phyloP scores from a whole-genome alignment of 1,140 invertebrate species.

The Micrasema minimum region DNA sequence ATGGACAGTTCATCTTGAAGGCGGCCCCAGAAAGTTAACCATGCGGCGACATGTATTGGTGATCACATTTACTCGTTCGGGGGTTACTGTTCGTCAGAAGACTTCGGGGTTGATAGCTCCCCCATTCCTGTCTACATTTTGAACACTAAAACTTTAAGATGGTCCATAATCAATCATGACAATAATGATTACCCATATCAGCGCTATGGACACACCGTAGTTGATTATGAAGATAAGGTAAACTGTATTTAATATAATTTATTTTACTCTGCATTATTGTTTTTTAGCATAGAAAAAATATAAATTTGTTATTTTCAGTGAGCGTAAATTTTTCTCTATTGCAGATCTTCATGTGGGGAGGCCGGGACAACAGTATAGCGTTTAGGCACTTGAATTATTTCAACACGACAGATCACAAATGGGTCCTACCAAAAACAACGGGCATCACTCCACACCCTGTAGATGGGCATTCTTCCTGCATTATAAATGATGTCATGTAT shows the following conservation, averaged over 20 bases:
- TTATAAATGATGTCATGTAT: slow-evolving; percentile 85
- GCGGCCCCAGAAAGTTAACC: slow-evolving; percentile 86
- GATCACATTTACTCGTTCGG: slow-evolving; percentile 91
- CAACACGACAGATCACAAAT: slow-evolving; percentile 76
- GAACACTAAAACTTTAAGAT: slow-evolving; percentile 76
- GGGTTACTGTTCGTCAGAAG: slow-evolving; percentile 82
- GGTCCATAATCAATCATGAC: slow-evolving; percentile 62
- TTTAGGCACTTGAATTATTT: slow-evolving; percentile 85
- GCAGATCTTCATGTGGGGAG: slow-evolving; percentile 86
- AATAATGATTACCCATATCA: slow-evolving; percentile 58
- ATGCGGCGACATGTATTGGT: slow-evolving; percentile 86
- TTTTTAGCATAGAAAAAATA: neutral
- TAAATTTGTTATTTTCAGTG: neutral
- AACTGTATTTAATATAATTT: neutral
- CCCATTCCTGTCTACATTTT: slow-evolving; percentile 91
- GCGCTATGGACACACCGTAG: slow-evolving; percentile 88
- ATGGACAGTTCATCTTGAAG: slow-evolving; percentile 86
- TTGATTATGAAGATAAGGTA: slow-evolving; percentile 78
- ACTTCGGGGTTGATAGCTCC: slow-evolving; percentile 76
- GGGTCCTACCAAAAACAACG: slow-evolving; percentile 73
- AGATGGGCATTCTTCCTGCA: slow-evolving; percentile 91
- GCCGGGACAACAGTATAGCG: slow-evolving; percentile 84
- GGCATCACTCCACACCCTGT: slow-evolving; percentile 80
- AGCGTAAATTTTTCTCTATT: slow-evolving; percentile 30
- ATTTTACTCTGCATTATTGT: neutral